A percentile compares a stretch with the other conserved stretches of the same genome.
Evolutionary conservation across 2,888 invertebrate genomes (phyloP).

Genomic region (Perizoma flavofasciatum): DNA sequence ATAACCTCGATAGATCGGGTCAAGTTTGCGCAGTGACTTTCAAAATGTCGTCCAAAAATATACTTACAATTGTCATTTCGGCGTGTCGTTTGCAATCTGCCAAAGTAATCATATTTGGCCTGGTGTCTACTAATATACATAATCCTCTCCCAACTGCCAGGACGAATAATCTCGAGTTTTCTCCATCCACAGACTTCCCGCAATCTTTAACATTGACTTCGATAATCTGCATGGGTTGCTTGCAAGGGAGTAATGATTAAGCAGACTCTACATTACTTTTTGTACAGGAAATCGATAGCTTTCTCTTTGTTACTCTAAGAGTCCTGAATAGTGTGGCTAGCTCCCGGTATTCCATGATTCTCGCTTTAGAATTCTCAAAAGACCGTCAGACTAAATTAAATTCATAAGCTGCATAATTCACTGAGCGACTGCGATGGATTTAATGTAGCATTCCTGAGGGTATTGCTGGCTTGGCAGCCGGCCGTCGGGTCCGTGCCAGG

Average conservation of each 20-base stretch:
- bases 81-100: background rate
- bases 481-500: slow-evolving; percentile 44
- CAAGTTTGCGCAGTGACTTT: background rate
- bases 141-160: no score
- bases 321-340: no score
- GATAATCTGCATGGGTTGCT: no score
- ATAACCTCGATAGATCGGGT: slow-evolving; percentile 1
- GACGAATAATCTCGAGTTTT: no score
- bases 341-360: background rate
- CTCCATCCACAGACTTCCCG: no score
- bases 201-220: no score
- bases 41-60: background rate
- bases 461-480: slow-evolving; percentile 42
- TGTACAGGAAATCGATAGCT: no score
- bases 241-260: no score
- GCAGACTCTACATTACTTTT: no score
- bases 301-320: no score
- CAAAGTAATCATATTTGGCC: background rate
- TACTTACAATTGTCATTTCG: background rate
- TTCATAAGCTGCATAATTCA: slow-evolving; percentile 22
- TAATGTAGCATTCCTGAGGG: slow-evolving; percentile 16
- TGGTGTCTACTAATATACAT: background rate
- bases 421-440: background rate
- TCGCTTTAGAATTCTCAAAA: slow-evolving; percentile 4
- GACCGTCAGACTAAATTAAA: slow-evolving; percentile 15